Evolutionary conservation across 2,113 vertebrate genomes (phyloP), one percentile per base, ranked within the genome.

Genomic region (Myiozetetes cayanensis): DNA sequence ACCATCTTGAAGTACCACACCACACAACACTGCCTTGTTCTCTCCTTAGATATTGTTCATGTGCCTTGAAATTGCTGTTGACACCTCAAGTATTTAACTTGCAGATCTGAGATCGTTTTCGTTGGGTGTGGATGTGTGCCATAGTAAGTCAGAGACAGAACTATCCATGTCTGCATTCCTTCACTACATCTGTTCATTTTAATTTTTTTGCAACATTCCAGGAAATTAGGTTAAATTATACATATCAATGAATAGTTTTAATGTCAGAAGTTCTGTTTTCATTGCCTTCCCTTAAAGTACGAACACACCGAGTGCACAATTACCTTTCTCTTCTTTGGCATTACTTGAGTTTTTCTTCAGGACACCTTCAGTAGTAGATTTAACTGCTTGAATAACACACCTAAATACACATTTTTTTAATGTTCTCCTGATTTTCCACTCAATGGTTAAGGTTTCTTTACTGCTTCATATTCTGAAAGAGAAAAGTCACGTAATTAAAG

Each of bases 141-240:
- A 5, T 95, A 96, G 93, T 56, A 94, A 93, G 91, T 78, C 90
- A 86, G 91, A 97, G 97, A 97, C 94, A 95, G 90, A 96, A 90
- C 89, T 96, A 95, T 95, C 94, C 68, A 7, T 3, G 80, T 96
- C 96, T 96, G 96, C 94, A 89, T 95, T 95, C 90, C 94, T 96
- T 86, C 56, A 27, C 81, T 91, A 6, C 93, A 90, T 97, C 93
- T 96, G 67, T 79, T 96, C 47, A 12, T 75, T 96, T 97, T 68
- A 87, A 62, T 96, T 97, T 41, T 41, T 97, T 97, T 96, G 94
- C 96, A 96, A 15, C 86, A 46, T 93, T 96, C 90, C 94, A 92
- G 93, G 94, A 97, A 97, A 96, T 96, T 76, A 96, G 94, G 87
- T 96, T 96, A 91, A 97, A 96, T 94, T 96, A 87, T 78, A 92